Base-by-base conservation (phyloP, 2,888 invertebrate species). In the Stratiomys singularior region DNA sequence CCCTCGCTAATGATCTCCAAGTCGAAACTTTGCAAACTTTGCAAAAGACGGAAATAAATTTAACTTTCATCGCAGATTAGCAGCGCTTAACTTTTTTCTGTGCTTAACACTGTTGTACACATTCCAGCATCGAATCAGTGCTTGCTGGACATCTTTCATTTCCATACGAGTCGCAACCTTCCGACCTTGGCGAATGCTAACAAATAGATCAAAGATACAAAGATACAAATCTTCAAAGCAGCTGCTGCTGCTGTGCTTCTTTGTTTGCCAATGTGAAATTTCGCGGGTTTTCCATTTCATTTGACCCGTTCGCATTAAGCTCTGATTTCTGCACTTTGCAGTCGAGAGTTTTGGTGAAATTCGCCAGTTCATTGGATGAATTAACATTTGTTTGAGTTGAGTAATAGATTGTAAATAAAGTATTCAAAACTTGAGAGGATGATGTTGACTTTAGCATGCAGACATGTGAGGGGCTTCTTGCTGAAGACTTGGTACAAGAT, bases 291-390 rank as follows among this genome's bases (percentile, higher is more conserved):
- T 11, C 23, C 25, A 11, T 25, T 11, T 23, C 25, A 1, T 21
- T 60, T 25, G 60, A 60, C 60, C 25, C 18, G 60, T 11, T 18
- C 23, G 5, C 23, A 15, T 60, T 25, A 18, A 60, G 25, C 60
- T 21, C 60, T 60, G 60, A 60, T 60, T 60, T 23, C 60, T 60
- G 60, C 25, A 11, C n/a, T 23, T 60, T 25, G 23, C 60, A 21
- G 25, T 60, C 60, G 21, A 23, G 23, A 27, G 23, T 7, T 11
- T 25, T 64, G 30, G 64, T 25, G 64, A 64, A 64, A 64, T 64
- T 64, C 64, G 25, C 21, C 64, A 64, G 64, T 64, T 64, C 64
- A 28, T 11, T 23, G 23, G 64, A 30, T 64, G 30, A 64, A 64
- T 30, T 1, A 25, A 30, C 64, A 1, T 23, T 60, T 64, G 28